A percentile compares a stretch with the other conserved stretches of the same genome.
Evolutionary conservation across 1,140 invertebrate species (phyloP).

Genomic region (Hycleus phaleratus): DNA sequence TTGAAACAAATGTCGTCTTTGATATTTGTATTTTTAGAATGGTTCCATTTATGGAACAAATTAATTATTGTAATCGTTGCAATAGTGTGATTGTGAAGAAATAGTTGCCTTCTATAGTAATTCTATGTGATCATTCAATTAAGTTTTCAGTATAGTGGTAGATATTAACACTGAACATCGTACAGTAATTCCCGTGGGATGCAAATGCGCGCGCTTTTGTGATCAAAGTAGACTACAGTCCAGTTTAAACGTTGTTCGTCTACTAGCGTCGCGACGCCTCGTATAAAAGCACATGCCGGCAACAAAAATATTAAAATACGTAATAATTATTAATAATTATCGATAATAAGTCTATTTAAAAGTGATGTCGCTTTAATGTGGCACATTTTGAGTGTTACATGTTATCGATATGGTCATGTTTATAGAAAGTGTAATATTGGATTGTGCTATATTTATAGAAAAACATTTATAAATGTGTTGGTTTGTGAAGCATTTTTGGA

Average conservation of each 20-base stretch:
- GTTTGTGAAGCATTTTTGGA: conserved; percentile 13
- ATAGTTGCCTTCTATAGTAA: conserved; percentile 5
- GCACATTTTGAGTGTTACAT: not conserved
- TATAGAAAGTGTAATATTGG: not conserved
- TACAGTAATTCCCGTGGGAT: conserved; percentile 23
- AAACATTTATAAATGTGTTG: conserved; percentile 13
- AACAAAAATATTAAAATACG: not conserved
- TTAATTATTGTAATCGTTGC: too few species aligned
- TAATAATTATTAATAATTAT: too few species aligned
- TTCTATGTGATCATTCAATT: conserved; percentile 25
- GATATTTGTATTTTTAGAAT: too few species aligned
- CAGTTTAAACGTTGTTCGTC: conserved; percentile 18
- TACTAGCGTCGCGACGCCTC: conserved; percentile 22
- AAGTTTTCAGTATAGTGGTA: conserved; percentile 22
- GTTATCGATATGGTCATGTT: conserved; percentile 6
- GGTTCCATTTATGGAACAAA: too few species aligned
- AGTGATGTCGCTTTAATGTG: not conserved
- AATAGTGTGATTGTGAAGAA: too few species aligned
- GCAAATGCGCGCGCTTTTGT: conserved; percentile 29
- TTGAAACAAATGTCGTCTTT: not conserved
- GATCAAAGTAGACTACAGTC: conserved; percentile 17
- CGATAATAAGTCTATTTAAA: too few species aligned
- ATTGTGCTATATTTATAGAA: conserved; percentile 4
- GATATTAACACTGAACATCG: conserved; percentile 23
- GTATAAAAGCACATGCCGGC: conserved; percentile 10